Base-by-base conservation (phyloP, 2,888 invertebrate genomes). In the Trichopria drosophilae region DNA sequence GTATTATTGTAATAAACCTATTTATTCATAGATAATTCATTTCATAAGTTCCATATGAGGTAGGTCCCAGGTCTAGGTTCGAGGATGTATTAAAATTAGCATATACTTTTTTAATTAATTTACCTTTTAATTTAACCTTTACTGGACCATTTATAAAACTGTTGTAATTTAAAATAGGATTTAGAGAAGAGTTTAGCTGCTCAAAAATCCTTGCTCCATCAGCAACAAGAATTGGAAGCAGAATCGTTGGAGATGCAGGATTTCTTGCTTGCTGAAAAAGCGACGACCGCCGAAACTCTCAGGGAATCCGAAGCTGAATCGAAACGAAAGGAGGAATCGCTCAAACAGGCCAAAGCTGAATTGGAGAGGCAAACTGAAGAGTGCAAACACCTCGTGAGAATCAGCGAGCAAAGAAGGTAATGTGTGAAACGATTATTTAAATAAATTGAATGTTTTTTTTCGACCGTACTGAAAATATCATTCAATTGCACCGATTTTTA, bases 211-310 rank as follows among this genome's bases (percentile, higher is more conserved):
- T 76, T 90, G 35, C 77, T 87, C 47, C 85, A 86, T 57, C 87
- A 91, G 59, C 85, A 90, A 58, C 82, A 85, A 52, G 89, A 89
- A 64, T 80, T 87, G 18, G 91, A 93, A 72, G 82, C 82, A 15
- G 93, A 93, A 72, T 85, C 89, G 20, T 80, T 81, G 3, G 93
- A 93, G 76, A 80, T 93, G 77, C 90, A 91, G 70, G 92, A 93
- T 68, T 93, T 93, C 72, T 80, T 93, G 56, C 89, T 90, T 63
- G 87, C 88, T 7, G 93, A 93, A 76, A 92, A 92, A 65, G 82
- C 84, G 4, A 86, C 90, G 6, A 79, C 93, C 61, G 82, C 84
- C 16, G 91, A 92, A 67, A 86, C 90, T 1, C 78, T 93, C 32
- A 83, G 84, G 29, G 93, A 93, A 60, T 80, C 87, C 2, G 93